Evolutionary conservation across 2,113 vertebrate species (phyloP).

Genomic region (Corynorhinus townsendii): DNA sequence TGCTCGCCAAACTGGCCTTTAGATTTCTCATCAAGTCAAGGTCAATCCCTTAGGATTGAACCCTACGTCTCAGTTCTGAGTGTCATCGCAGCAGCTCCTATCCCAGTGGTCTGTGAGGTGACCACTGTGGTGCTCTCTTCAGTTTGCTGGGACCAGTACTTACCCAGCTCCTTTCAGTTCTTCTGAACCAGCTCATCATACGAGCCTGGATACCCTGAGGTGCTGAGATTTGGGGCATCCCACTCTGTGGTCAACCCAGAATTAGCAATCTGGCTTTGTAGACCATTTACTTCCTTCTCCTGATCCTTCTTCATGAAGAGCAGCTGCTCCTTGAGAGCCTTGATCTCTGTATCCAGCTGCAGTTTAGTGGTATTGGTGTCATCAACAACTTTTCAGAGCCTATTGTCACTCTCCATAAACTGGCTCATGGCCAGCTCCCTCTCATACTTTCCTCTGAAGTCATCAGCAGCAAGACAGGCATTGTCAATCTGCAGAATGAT

Average conservation of each 20-base stretch:
- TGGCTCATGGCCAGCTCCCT: slow-evolving; percentile 90
- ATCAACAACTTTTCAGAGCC: slow-evolving; percentile 90
- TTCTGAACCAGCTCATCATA: slow-evolving; percentile 89
- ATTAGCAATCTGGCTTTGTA: slow-evolving; percentile 86
- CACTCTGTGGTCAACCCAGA: slow-evolving; percentile 93
- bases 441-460: slow-evolving; percentile 94
- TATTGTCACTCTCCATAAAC: slow-evolving; percentile 90
- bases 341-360: slow-evolving; percentile 92
- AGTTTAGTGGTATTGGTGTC: slow-evolving; percentile 91
- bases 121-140: slow-evolving; percentile 87
- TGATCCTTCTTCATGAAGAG: slow-evolving; percentile 92
- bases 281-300: slow-evolving; percentile 88
- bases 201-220: slow-evolving; percentile 87
- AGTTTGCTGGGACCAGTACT: slow-evolving; percentile 90
- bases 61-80: neutral
- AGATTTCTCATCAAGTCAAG: neutral
- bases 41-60: neutral
- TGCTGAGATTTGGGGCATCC: slow-evolving; percentile 90
- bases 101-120: slow-evolving; percentile 86
- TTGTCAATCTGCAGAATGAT: slow-evolving; percentile 75
- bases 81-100: slow-evolving; percentile 79
- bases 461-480: slow-evolving; percentile 85
- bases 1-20: neutral
- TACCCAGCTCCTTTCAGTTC: slow-evolving; percentile 90
- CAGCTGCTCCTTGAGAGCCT: slow-evolving; percentile 92